Evolutionary conservation across 2,888 invertebrate genomes (phyloP).

Genomic region (Leptopilina syphax): DNA sequence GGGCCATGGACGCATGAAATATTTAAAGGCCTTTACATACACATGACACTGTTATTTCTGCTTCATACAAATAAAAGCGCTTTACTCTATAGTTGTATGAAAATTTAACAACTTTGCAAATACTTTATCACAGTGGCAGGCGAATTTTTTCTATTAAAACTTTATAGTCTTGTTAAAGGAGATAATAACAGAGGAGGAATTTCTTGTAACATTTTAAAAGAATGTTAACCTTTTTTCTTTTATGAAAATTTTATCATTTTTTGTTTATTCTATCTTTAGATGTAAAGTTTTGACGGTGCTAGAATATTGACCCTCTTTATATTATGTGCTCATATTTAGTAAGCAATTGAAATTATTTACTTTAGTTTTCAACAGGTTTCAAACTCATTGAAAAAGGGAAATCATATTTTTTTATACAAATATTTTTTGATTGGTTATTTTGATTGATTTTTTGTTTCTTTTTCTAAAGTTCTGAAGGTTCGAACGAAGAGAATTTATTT

Average conservation of each 20-base stretch:
- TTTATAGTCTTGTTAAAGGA: conserved; percentile 4
- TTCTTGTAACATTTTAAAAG: neutral
- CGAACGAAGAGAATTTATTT: no score
- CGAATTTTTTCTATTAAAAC: conserved; percentile 9
- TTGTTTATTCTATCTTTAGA: neutral
- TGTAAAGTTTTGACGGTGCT: neutral
- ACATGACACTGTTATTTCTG: conserved; percentile 23
- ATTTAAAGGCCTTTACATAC: conserved; percentile 29
- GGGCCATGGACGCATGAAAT: conserved; percentile 23
- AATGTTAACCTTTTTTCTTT: neutral
- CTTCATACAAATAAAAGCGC: conserved; percentile 7
- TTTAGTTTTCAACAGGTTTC: no score
- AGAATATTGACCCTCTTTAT: no score
- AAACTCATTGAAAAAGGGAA: no score
- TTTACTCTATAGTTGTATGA: conserved; percentile 15
- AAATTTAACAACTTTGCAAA: conserved; percentile 6
- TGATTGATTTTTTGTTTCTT: no score
- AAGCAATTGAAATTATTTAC: no score
- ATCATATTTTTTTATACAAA: no score
- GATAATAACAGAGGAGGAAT: neutral
- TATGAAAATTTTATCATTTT: neutral
- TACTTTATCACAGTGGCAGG: neutral
- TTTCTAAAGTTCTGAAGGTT: no score
- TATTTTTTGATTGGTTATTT: no score
- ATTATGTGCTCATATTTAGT: no score